Evolutionary conservation across 2,797 vertebrate genomes (phyloP).

Genomic region (Artibeus jamaicensis): DNA sequence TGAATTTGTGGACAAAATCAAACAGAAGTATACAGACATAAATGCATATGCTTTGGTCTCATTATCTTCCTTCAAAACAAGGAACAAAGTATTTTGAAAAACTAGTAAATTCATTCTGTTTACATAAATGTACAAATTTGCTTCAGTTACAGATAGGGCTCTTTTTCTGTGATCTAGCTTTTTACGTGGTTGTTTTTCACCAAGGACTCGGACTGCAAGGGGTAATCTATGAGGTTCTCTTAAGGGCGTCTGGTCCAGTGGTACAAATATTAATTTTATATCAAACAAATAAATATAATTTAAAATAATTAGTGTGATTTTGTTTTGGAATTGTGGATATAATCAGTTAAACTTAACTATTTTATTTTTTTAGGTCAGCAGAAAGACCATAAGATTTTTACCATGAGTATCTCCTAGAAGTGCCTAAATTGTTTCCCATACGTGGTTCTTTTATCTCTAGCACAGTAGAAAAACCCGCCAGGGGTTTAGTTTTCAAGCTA

Average conservation of each 20-base stretch:
- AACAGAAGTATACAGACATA: not conserved
- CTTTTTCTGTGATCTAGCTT: not conserved
- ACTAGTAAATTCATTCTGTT: not conserved
- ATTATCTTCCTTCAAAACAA: conserved; percentile 10
- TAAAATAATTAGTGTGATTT: not conserved
- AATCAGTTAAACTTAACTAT: not conserved
- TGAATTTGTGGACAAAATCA: not conserved
- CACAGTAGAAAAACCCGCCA: not conserved
- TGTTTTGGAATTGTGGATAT: not conserved
- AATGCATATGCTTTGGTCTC: not conserved
- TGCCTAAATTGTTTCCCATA: not conserved
- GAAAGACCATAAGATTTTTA: not conserved
- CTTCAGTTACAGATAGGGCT: not conserved
- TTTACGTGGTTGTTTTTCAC: not conserved
- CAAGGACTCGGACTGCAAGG: not conserved
- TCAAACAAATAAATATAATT: not conserved
- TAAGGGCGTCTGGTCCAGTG: not conserved
- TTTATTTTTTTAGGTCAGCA: not conserved
- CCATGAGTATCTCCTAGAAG: not conserved
- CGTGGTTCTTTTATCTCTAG: not conserved
- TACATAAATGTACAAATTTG: not conserved
- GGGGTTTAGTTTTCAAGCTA: not conserved
- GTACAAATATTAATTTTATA: not conserved
- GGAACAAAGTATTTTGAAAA: not conserved
- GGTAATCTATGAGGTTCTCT: not conserved